A percentile compares a stretch with the other conserved stretches of the same genome.
phyloP scores from a whole-genome alignment of 2,888 invertebrate species.

The Desoria tigrina region DNA sequence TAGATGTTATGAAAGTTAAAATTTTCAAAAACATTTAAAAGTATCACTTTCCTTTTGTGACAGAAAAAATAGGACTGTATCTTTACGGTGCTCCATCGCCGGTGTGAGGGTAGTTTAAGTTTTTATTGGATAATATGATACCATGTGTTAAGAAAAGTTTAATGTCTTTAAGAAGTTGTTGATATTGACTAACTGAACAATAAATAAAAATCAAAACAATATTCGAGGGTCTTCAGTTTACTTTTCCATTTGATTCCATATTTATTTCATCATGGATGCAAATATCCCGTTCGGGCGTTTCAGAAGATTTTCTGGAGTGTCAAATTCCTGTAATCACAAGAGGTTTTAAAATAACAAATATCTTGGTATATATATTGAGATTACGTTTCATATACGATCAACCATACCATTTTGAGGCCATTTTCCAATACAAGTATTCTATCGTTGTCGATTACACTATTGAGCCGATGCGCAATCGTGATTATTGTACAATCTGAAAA shows the following conservation, averaged over 20 bases:
- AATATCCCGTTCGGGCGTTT: constrained; percentile 65
- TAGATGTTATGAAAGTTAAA: too few relatives aligned
- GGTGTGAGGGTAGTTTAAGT: too few relatives aligned
- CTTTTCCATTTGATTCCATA: constrained; percentile 68
- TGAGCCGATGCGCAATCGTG: constrained; percentile 80
- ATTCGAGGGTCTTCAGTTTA: too few relatives aligned
- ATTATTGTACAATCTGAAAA: constrained; percentile 82
- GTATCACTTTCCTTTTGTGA: too few relatives aligned
- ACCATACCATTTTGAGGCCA: constrained; percentile 61
- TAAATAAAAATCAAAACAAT: too few relatives aligned
- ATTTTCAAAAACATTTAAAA: too few relatives aligned
- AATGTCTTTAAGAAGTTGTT: too few relatives aligned
- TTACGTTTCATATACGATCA: neutral
- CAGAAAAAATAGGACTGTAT: too few relatives aligned
- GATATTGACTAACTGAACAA: too few relatives aligned
- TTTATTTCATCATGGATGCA: constrained; percentile 69
- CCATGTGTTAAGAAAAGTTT: too few relatives aligned
- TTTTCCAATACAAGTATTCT: constrained; percentile 84
- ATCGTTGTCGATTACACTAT: constrained; percentile 92
- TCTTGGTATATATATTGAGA: neutral
- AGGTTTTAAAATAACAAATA: neutral
- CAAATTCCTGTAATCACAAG: constrained; percentile 66
- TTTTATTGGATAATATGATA: too few relatives aligned
- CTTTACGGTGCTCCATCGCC: too few relatives aligned
- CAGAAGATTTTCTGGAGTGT: constrained; percentile 71